These are phyloP conservation scores for Echinometra lucunter DNA, from an alignment of 53 echinoderm and acorn worm genomes.

Conservation along the genomic window DNA sequence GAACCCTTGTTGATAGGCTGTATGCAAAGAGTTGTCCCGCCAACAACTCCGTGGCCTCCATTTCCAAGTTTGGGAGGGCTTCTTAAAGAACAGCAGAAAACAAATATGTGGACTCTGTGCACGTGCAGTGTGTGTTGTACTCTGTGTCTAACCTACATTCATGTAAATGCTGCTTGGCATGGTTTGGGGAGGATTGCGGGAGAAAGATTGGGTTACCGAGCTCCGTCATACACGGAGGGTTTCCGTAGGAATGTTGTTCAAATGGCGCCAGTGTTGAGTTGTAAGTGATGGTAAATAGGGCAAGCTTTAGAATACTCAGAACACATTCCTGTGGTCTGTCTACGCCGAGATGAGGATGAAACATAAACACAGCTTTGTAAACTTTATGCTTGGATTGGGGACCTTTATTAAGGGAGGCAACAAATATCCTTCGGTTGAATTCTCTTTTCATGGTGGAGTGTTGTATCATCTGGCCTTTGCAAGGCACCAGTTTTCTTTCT, in stretches of 20 bases:
- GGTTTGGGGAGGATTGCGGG: background rate
- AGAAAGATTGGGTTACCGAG: background rate
- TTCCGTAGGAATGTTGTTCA: too few species aligned
- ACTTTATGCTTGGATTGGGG: background rate
- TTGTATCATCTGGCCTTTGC: background rate
- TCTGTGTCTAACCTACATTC: background rate
- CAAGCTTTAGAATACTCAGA: background rate
- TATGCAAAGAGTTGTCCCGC: background rate
- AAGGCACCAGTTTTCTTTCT: background rate
- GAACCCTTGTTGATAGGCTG: background rate
- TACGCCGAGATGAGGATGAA: background rate
- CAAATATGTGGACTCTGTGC: slow-evolving; percentile 4
- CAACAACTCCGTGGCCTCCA: slow-evolving; percentile 21
- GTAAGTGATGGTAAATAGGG: background rate
- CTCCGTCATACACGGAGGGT: background rate
- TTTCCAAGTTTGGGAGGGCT: background rate
- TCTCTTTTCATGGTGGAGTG: background rate
- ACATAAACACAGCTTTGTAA: background rate
- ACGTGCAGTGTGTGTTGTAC: background rate
- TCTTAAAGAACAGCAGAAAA: background rate
- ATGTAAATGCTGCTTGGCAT: background rate
- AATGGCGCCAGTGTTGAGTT: background rate
- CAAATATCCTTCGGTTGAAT: background rate
- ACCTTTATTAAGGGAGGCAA: background rate
- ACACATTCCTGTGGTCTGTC: background rate